phyloP scores from a whole-genome alignment of 2,888 invertebrate genomes.

The Camptogramma bilineatum region DNA sequence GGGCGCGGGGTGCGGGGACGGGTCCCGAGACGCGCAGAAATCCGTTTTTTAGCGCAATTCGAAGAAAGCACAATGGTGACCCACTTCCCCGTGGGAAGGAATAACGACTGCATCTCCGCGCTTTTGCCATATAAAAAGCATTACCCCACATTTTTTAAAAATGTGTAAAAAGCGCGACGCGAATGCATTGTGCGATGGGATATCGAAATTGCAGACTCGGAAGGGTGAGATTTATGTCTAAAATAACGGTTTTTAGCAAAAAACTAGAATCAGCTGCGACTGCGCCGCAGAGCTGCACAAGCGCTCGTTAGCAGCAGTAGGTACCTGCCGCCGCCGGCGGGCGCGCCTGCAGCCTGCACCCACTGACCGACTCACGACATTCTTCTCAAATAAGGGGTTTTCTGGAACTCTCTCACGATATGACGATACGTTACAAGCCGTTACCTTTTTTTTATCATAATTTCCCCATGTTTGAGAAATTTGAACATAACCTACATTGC shows the following conservation, averaged over 20 bases:
- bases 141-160: constrained; percentile 83
- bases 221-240: constrained; percentile 83
- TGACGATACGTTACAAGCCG: constrained; percentile 22
- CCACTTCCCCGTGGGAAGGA: constrained; percentile 85
- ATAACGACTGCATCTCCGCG: constrained; percentile 78
- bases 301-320: constrained; percentile 47
- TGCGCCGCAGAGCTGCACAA: constrained; percentile 44
- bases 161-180: constrained; percentile 71
- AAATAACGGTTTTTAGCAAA: constrained; percentile 82
- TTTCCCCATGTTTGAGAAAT: constrained; percentile 3
- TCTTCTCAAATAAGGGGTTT: constrained; percentile 15
- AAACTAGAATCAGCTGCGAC: constrained; percentile 76
- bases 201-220: constrained; percentile 77
- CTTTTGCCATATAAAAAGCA: constrained; percentile 81
- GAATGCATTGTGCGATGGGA: constrained; percentile 72
- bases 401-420: constrained; percentile 32
- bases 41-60: constrained; percentile 82
- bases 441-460: constrained; percentile 13
- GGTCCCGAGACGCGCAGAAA: constrained; percentile 69
- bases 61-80: constrained; percentile 81
- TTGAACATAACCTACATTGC: constrained; percentile 2
- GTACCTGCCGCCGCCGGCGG: constrained; percentile 4
- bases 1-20: constrained; percentile 65
- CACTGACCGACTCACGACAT: constrained; percentile 35
- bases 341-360: constrained; percentile 9